Conservation (phyloP, 2,888 invertebrate genomes). For the Caenorhabditis sp. region DNA sequence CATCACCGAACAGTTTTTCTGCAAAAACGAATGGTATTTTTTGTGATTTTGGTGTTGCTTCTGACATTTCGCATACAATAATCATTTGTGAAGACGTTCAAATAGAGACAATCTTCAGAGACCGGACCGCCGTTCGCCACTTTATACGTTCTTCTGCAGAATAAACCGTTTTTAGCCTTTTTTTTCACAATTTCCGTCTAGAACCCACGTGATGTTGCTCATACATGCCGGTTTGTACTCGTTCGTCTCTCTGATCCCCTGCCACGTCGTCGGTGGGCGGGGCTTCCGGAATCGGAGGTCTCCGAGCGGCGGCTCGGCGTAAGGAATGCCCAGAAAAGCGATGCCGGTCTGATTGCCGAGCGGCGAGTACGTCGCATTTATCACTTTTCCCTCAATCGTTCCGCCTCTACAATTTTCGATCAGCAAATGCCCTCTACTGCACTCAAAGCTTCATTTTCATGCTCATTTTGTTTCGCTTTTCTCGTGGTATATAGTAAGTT, state of each 20-base stretch:
- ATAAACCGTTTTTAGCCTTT: no score
- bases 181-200: slow-evolving; percentile 14
- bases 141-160: slow-evolving; percentile 48
- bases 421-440: no score
- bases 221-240: slow-evolving; percentile 53
- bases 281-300: slow-evolving; percentile 37
- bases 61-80: slow-evolving; percentile 44
- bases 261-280: slow-evolving; percentile 15
- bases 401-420: slow-evolving; percentile 11
- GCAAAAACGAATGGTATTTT: no score
- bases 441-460: no score
- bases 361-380: slow-evolving; percentile 34
- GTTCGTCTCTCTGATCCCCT: slow-evolving; percentile 44
- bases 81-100: slow-evolving; percentile 58
- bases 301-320: slow-evolving; percentile 31
- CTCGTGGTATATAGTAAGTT: no score
- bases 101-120: slow-evolving; percentile 60
- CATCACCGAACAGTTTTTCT: slow-evolving; percentile 60
- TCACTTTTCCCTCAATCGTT: slow-evolving; percentile 34
- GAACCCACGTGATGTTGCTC: slow-evolving; percentile 22
- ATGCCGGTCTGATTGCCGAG: slow-evolving; percentile 38
- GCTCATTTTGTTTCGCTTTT: no score
- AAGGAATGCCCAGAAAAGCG: slow-evolving; percentile 44
- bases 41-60: not conserved
- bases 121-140: slow-evolving; percentile 35